phyloP scores from a whole-genome alignment of 2,888 invertebrate genomes.

The Erannis defoliaria region DNA sequence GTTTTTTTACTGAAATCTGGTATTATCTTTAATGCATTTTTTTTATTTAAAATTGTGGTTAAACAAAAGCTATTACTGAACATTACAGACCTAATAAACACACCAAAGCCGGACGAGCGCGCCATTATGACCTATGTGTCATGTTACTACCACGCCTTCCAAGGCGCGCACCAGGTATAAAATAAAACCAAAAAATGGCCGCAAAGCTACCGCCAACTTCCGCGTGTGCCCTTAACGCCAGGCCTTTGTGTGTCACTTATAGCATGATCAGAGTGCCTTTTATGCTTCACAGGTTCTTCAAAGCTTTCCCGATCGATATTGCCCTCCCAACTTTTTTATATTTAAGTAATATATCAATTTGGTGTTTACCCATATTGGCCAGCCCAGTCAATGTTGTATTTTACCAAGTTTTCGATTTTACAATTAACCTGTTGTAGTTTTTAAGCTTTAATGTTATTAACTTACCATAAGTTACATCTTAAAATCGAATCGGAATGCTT shows the following conservation, averaged over 20 bases:
- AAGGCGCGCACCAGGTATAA: conserved; percentile 98
- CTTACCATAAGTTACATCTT: conserved; percentile 57
- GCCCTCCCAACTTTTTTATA: conserved; percentile 13
- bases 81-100: conserved; percentile 99
- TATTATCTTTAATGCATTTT: neutral
- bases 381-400: conserved; percentile 36
- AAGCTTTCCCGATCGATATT: conserved; percentile 42
- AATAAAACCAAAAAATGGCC: conserved; percentile 69
- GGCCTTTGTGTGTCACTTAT: conserved; percentile 83
- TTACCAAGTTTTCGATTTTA: conserved; percentile 28
- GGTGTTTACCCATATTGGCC: conserved; percentile 27
- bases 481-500: conserved; percentile 57
- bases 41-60: conserved; percentile 34
- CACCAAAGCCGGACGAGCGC: conserved; percentile 99
- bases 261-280: conserved; percentile 75
- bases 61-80: conserved; percentile 61
- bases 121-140: conserved; percentile 99
- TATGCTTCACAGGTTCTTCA: conserved; percentile 55
- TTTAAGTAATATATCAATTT: conserved; percentile 20
- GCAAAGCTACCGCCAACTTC: conserved; percentile 62
- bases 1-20: neutral
- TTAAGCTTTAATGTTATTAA: conserved; percentile 69
- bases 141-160: conserved; percentile 99
- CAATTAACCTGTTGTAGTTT: conserved; percentile 42
- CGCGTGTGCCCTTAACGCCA: conserved; percentile 76